These are phyloP conservation scores for Plestiodon gilberti DNA, from an alignment of 2,113 vertebrate species.

Conservation along the genomic window DNA sequence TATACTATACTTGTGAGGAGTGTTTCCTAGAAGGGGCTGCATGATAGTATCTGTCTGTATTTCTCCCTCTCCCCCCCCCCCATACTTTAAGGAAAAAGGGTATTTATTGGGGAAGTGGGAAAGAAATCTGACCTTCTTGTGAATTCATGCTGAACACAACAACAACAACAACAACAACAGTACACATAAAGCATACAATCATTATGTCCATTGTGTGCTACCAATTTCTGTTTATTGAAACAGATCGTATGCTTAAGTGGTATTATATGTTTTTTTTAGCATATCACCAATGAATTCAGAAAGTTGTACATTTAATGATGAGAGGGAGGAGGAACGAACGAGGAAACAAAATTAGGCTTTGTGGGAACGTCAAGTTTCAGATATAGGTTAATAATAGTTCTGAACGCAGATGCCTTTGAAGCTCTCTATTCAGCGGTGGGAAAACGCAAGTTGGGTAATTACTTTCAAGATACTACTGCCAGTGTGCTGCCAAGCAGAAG, in stretches of 20 bases:
- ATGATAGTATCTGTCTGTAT: conserved; percentile 64
- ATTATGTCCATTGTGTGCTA: conserved; percentile 53
- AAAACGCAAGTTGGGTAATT: conserved; percentile 87
- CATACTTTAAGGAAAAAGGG: conserved; percentile 29
- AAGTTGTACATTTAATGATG: conserved; percentile 77
- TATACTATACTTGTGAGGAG: conserved; percentile 34
- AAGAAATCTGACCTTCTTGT: conserved; percentile 57
- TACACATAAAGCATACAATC: conserved; percentile 64
- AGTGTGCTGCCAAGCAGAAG: conserved; percentile 88
- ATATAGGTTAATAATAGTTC: conserved; percentile 85
- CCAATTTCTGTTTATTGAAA: conserved; percentile 67
- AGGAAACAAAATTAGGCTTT: conserved; percentile 74
- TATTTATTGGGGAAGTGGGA: conserved; percentile 53
- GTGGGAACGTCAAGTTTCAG: conserved; percentile 85
- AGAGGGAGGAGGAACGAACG: conserved; percentile 51
- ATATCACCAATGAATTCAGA: conserved; percentile 75
- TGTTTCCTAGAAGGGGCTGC: conserved; percentile 58
- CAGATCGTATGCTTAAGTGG: too few relatives aligned
- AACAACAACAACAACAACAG: conserved; percentile 51
- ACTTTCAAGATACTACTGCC: conserved; percentile 82
- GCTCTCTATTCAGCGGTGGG: conserved; percentile 83
- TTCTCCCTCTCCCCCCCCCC: neutral
- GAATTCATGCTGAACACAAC: conserved; percentile 57
- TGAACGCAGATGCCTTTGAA: conserved; percentile 89
- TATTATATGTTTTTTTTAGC: conserved; percentile 71